A percentile compares a stretch with the other conserved stretches of the same genome.
Conservation (phyloP, 64 coral and sea anemone genomes). For the Platygyra sinensis region DNA sequence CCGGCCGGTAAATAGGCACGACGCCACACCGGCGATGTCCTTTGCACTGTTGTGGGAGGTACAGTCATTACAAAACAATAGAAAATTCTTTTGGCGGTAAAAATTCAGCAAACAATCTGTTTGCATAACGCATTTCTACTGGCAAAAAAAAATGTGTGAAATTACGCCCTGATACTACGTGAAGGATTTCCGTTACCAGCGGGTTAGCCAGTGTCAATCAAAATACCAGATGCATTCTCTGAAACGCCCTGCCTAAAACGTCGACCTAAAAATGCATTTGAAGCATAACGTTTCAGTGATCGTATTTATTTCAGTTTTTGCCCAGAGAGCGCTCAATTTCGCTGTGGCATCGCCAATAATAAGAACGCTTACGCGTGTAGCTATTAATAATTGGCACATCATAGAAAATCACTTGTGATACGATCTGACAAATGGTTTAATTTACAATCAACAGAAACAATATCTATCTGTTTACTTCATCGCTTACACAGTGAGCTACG, state of each 20-base stretch:
- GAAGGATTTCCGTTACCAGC: background rate
- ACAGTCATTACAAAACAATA: background rate
- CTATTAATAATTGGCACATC: background rate
- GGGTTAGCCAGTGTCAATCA: background rate
- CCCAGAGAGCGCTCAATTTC: background rate
- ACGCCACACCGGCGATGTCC: background rate
- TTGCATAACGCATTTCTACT: background rate
- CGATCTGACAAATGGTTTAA: slow-evolving; percentile 45
- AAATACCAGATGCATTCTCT: background rate
- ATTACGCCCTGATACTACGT: background rate
- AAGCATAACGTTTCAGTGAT: background rate
- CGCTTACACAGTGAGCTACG: background rate
- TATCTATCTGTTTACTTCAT: slow-evolving; percentile 35
- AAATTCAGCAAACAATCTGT: background rate
- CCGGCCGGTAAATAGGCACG: background rate
- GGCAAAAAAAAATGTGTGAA: background rate
- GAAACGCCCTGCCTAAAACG: background rate
- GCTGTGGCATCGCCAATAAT: background rate
- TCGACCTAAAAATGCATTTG: too few species aligned
- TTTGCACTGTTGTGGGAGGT: background rate
- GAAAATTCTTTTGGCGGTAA: background rate
- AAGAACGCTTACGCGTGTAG: background rate
- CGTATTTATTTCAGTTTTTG: background rate
- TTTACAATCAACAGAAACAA: slow-evolving; percentile 52
- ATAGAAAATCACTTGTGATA: slow-evolving; percentile 5